Conservation (phyloP, 1,140 invertebrate species). For the Dendroctonus ponderosae region DNA sequence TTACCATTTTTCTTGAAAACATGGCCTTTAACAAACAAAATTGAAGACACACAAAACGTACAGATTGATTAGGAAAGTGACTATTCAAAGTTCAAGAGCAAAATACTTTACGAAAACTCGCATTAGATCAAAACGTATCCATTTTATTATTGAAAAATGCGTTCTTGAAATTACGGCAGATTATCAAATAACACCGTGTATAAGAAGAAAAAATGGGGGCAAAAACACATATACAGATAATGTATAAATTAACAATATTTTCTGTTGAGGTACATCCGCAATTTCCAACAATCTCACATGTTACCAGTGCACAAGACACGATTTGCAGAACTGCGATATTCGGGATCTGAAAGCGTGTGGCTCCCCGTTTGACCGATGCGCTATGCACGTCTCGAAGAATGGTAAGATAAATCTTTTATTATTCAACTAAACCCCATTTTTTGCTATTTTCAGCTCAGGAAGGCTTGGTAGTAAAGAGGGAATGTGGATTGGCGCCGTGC, state of each 20-base stretch:
- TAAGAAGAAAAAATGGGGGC: too few relatives aligned
- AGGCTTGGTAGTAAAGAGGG: conserved; percentile 51
- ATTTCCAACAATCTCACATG: conserved; percentile 50
- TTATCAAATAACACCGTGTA: too few relatives aligned
- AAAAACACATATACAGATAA: background rate
- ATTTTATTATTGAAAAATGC: too few relatives aligned
- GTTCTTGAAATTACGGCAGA: too few relatives aligned
- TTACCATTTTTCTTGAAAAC: too few relatives aligned
- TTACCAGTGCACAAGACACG: conserved; percentile 55
- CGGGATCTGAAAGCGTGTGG: conserved; percentile 52
- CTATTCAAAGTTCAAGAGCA: too few relatives aligned
- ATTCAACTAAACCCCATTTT: background rate
- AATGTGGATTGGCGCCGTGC: conserved; percentile 57
- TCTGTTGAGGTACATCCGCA: conserved; percentile 9
- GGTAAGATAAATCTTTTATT: background rate
- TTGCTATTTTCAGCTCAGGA: conserved; percentile 48
- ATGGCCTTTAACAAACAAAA: too few relatives aligned
- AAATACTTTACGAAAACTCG: too few relatives aligned
- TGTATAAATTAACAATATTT: background rate
- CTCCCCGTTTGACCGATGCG: conserved; percentile 52
- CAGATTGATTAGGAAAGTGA: too few relatives aligned
- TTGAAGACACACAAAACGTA: too few relatives aligned
- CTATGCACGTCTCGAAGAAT: conserved; percentile 48
- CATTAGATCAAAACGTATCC: too few relatives aligned
- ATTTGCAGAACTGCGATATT: conserved; percentile 49